Evolutionary conservation across 2,888 invertebrate species (phyloP), one percentile per base, ranked within the genome.

Genomic region (Agrochola litura): DNA sequence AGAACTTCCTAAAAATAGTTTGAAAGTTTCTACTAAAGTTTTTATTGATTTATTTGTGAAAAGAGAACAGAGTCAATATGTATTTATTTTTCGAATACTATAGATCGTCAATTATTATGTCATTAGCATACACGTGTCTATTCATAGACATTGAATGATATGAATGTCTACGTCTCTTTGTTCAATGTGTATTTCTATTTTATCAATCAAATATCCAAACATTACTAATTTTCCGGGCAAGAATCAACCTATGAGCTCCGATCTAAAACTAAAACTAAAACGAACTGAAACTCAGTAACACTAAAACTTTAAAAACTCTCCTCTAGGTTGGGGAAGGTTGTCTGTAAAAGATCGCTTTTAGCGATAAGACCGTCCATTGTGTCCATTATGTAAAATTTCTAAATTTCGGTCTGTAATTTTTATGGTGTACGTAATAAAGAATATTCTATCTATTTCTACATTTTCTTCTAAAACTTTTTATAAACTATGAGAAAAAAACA

Each of bases 11-110:
- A 52, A 52, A 52, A 67, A 22, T 22, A 2, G 12, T 67, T 30
- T 66, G 30, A 30, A 19, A 41, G 14, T 52, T 2, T 0, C 25
- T 49, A 9, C 8, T 1, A 10, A 61, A 56, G 25, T 22, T 41
- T 70, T 71, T 63, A 78, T 81, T 76, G 70, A 80, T 74, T 84
- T 63, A 64, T 79, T 43, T 68, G 63, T 70, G 30, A 60, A 70
- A 58, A 70, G 3, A 61, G 41, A 14, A 37, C 25, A 43, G n/a
- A 67, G 22, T 49, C 16, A 56, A 68, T 65, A 63, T 66, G 54
- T 75, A 69, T 72, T 69, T 77, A 77, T 81, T 81, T 77, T 74
- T 66, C 46, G 85, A 58, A 61, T 67, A 46, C 4, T 5, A n/a
- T 30, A 8, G 22, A 4, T 52, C 16, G 58, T 73, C 73, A 82